Conservation (phyloP, 2,888 invertebrate species). For the Podotricha telesiphe region DNA sequence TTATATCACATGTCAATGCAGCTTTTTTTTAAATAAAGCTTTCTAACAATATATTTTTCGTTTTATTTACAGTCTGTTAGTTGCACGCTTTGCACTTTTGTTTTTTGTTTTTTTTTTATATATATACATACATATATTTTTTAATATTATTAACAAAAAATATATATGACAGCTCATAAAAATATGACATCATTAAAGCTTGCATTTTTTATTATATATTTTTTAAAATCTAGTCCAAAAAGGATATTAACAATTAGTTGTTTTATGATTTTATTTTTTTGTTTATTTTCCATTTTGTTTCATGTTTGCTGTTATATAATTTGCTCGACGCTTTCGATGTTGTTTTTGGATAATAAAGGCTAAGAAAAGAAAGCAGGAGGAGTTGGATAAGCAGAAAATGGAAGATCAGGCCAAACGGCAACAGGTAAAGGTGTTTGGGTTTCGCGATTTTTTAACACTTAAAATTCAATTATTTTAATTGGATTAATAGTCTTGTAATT, state of each 20-base stretch:
- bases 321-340: conserved; percentile 83
- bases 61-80: conserved; percentile 17
- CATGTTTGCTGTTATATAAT: conserved; percentile 78
- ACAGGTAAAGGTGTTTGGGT: conserved; percentile 85
- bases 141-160: conserved; percentile 15
- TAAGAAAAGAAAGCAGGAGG: conserved; percentile 93
- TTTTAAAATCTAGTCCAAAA: background rate
- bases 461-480: background rate
- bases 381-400: conserved; percentile 91
- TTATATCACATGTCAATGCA: background rate
- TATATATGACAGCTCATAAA: background rate
- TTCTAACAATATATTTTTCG: conserved; percentile 1
- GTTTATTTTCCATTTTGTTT: conserved; percentile 61
- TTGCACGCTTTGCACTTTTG: conserved; percentile 35
- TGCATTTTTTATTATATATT: conserved; percentile 5
- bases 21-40: conserved; percentile 17
- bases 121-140: background rate
- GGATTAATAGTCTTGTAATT: background rate
- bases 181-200: background rate
- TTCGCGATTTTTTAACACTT: background rate
- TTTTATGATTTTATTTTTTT: conserved; percentile 51
- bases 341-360: conserved; percentile 85
- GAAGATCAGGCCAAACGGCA: conserved; percentile 93
- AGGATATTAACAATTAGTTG: background rate
- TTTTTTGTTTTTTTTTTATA: conserved; percentile 6